Base-by-base conservation (phyloP, 2,113 vertebrate species). In the Neolamprologus tretocephalus region DNA sequence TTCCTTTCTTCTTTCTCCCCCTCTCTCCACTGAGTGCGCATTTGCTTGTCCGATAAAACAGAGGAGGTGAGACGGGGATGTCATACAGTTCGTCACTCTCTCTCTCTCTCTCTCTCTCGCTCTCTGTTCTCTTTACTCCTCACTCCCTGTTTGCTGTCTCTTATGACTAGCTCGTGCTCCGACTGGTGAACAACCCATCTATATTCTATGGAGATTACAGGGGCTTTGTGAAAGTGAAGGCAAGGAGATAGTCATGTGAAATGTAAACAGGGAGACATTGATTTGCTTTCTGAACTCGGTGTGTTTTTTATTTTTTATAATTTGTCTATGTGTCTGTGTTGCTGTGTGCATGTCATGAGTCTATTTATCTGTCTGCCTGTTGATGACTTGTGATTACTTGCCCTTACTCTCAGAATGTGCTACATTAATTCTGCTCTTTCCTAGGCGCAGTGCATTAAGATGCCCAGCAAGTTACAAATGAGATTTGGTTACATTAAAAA, bases 191-290 rank as follows among this genome's bases (percentile, higher is more conserved):
- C 86, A 81, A 63, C 57, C 86, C 75, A 91, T 94, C 90, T 93
- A 85, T 91, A 93, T 91, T 94, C 93, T 78, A 84, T 26, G 61
- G 83, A 90, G 89, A 91, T 90, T 87, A 85, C 71, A 37, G 54
- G 68, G 84, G 91, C 84, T 94, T 93, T 95, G 81, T 88, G 71
- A 91, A 87, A 94, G 91, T 88, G 83, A 92, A 86, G 71, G 94
- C 86, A 75, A 82, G 80, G 88, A 80, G 83, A 89, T 58, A 89
- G 80, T 87, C 80, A 45, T 86, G 84, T 87, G 86, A 93, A 91
- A 89, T 88, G 91, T 91, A 93, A 94, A 94, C 92, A 86, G 86
- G 84, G 90, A 95, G 89, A 81, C 86, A 87, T 40, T 84, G 89
- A 92, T 94, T 89, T 89, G 61, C 73, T 89, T 83, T 73, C 78